Evolutionary conservation across 2,888 invertebrate species (phyloP).

Genomic region (Heliothis peltigera): DNA sequence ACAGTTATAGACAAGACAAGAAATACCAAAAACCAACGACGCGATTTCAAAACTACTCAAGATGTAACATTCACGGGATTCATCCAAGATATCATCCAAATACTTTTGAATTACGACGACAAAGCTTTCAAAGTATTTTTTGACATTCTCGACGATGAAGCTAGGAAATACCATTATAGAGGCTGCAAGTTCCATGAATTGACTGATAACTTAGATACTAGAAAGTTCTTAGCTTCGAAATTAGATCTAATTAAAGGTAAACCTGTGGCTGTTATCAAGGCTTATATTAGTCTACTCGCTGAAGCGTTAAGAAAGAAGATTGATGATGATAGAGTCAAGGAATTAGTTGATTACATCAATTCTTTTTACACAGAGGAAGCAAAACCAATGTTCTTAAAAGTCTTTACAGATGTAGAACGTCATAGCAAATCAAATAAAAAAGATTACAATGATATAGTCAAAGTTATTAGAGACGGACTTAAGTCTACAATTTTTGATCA

Average conservation of each 20-base stretch:
- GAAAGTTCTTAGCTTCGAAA: slow-evolving; percentile 61
- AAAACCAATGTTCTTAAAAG: slow-evolving; percentile 52
- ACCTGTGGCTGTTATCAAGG: slow-evolving; percentile 55
- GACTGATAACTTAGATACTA: slow-evolving; percentile 53
- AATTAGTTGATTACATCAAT: slow-evolving; percentile 66
- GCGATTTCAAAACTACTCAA: neutral
- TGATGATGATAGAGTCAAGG: slow-evolving; percentile 32
- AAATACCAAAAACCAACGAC: slow-evolving; percentile 6
- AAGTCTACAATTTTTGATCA: slow-evolving; percentile 69
- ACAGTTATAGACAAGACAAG: slow-evolving; percentile 19
- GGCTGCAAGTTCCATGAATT: slow-evolving; percentile 69
- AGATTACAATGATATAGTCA: slow-evolving; percentile 55
- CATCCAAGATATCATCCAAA: slow-evolving; percentile 55
- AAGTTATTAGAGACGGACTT: slow-evolving; percentile 64
- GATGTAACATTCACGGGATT: slow-evolving; percentile 68
- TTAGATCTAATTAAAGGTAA: slow-evolving; percentile 57
- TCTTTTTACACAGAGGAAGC: slow-evolving; percentile 66
- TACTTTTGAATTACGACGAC: slow-evolving; percentile 66
- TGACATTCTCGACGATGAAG: slow-evolving; percentile 64
- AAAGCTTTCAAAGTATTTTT: slow-evolving; percentile 66
- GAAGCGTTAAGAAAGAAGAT: slow-evolving; percentile 47
- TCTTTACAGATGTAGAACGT: slow-evolving; percentile 63
- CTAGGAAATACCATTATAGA: slow-evolving; percentile 68
- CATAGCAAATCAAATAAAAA: slow-evolving; percentile 59
- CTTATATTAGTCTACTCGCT: slow-evolving; percentile 48